Percentiles rank a stretch among this genome's conserved stretches.
phyloP scores from a whole-genome alignment of 1,140 invertebrate genomes.

The Ephestia elutella region DNA sequence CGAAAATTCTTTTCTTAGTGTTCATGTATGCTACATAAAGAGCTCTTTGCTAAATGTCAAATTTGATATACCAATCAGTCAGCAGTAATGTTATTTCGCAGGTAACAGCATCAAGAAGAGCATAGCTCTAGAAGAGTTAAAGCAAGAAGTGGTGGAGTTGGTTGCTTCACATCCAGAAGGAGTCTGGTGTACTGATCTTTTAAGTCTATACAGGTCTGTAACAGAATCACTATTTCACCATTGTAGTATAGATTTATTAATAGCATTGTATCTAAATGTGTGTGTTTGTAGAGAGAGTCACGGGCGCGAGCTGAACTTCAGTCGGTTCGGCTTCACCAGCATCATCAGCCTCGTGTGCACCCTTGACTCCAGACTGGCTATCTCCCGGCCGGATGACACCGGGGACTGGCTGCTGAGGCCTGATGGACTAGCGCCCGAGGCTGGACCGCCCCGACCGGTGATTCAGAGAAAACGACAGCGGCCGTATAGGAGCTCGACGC shows the following conservation, averaged over 20 bases:
- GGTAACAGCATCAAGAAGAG: conserved; percentile 34
- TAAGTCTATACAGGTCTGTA: conserved; percentile 38
- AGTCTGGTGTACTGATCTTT: conserved; percentile 43
- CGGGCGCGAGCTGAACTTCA: conserved; percentile 44
- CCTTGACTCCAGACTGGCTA: conserved; percentile 19
- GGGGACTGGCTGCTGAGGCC: conserved; percentile 37
- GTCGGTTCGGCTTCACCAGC: conserved; percentile 46
- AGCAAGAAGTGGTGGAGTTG: conserved; percentile 33
- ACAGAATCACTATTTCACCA: neutral
- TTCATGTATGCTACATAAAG: too few relatives aligned
- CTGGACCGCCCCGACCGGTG: conserved; percentile 6
- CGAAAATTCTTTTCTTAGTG: too few relatives aligned
- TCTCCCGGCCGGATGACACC: conserved; percentile 16
- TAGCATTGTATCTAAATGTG: too few relatives aligned
- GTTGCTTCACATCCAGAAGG: conserved; percentile 33
- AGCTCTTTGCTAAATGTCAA: too few relatives aligned
- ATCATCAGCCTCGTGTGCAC: conserved; percentile 35
- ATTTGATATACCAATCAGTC: too few relatives aligned
- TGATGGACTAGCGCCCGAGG: conserved; percentile 13
- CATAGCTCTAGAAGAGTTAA: conserved; percentile 33
- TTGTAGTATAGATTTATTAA: neutral
- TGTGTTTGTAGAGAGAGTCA: conserved; percentile 34
- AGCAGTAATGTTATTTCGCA: too few relatives aligned
- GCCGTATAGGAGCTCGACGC: conserved; percentile 3
- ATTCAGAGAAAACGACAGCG: neutral